Evolutionary conservation across 2,113 vertebrate species (phyloP), one percentile per base, ranked within the genome.

Genomic region (Cynoglossus semilaevis): DNA sequence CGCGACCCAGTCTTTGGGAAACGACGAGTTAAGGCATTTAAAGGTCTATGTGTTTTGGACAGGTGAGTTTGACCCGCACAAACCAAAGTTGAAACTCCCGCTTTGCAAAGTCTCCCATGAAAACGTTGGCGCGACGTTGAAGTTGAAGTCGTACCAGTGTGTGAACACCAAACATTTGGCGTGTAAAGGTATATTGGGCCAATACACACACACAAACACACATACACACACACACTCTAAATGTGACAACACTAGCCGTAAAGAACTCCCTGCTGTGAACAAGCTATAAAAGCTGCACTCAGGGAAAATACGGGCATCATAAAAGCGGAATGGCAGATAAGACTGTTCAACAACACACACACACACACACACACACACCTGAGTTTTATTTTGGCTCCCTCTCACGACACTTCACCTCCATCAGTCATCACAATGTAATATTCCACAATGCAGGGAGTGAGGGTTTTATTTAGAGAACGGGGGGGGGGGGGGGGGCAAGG

Each of bases 201-300:
- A 18, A 37, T 48, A 58, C 18, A 62, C 35, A 29, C 22, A 29
- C 22, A 29, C 22, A 29, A 2, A 29, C 22, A 29, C 22, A 29
- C 22, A 29, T 6, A 29, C 22, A 29, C 22, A 29, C 22, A 29
- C 22, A 68, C 35, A 14, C n/a, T 62, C 34, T 37, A 41, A 45
- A 49, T 58, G 49, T 58, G 46, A 67, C 55, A 76, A 69, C 68
- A 82, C 86, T 81, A 84, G 70, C 78, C 85, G 68, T 85, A 85
- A 88, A 83, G 71, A 61, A 65, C 59, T 47, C 52, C 55, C 57
- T 68, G 46, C 62, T 46, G 38, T 62, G 49, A 76, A 58, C 42
- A 12, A 13, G 67, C 46, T 67, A 47, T 74, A 64, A 73, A 78
- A 51, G 54, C 57, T 22, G 37, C 43, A 62, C 61, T 71, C 63